A percentile compares a stretch with the other conserved stretches of the same genome.
Evolutionary conservation across 1,140 invertebrate species (phyloP).

Genomic region (Euwallacea fornicatus): DNA sequence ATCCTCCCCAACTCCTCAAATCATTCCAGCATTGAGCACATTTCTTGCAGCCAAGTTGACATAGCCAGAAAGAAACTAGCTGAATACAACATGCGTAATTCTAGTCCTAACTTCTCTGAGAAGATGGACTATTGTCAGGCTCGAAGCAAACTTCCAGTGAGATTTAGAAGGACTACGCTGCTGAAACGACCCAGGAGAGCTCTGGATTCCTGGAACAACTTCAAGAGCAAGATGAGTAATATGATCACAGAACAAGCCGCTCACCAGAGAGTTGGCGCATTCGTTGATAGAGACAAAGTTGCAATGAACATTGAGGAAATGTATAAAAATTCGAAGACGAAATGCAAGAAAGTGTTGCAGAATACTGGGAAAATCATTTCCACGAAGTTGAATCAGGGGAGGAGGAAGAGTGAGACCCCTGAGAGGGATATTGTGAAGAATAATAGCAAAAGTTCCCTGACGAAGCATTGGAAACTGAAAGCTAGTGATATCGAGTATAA

Average conservation of each 20-base stretch:
- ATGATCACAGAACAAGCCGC: conserved; percentile 48
- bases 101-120: conserved; percentile 19
- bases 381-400: conserved; percentile 25
- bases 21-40: conserved; percentile 48
- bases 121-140: conserved; percentile 45
- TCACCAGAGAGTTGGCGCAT: conserved; percentile 48
- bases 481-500: conserved; percentile 50
- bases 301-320: conserved; percentile 49
- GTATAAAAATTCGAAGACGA: conserved; percentile 50
- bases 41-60: conserved; percentile 48
- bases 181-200: conserved; percentile 44
- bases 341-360: conserved; percentile 50
- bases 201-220: conserved; percentile 45
- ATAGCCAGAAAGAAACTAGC: conserved; percentile 17
- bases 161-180: conserved; percentile 41
- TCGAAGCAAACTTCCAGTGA: conserved; percentile 42
- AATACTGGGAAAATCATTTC: conserved; percentile 50
- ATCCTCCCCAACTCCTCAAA: conserved; percentile 18
- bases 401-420: conserved; percentile 23
- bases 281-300: conserved; percentile 45
- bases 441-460: not conserved
- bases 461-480: conserved; percentile 38
- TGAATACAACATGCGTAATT: not conserved
- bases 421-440: conserved; percentile 4
- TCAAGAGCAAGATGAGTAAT: conserved; percentile 48